Conservation (phyloP, 2,113 vertebrate genomes). For the Macquaria ambigua region DNA sequence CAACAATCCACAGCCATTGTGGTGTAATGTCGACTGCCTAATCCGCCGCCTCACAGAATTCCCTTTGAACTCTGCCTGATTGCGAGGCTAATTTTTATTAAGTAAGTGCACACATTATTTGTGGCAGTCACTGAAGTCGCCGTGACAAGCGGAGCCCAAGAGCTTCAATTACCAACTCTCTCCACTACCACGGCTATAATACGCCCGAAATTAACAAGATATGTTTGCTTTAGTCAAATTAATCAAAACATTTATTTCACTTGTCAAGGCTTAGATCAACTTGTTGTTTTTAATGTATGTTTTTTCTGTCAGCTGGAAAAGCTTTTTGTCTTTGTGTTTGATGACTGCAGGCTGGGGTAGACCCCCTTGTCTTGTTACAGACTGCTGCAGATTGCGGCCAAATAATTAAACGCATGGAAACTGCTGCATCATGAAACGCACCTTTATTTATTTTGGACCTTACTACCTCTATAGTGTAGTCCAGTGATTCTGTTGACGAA, state of each 20-base stretch:
- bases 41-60: conserved; percentile 48
- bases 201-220: conserved; percentile 89
- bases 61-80: conserved; percentile 68
- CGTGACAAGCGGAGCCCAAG: conserved; percentile 80
- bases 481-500: not conserved
- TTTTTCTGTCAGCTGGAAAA: conserved; percentile 26
- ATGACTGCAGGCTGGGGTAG: not conserved
- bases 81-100: conserved; percentile 74
- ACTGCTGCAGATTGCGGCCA: not conserved
- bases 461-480: too few species aligned
- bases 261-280: conserved; percentile 89
- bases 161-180: conserved; percentile 85
- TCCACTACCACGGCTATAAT: conserved; percentile 87
- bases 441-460: not conserved
- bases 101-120: conserved; percentile 63
- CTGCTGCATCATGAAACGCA: not conserved
- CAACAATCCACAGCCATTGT: conserved; percentile 43
- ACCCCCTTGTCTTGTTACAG: conserved; percentile 4
- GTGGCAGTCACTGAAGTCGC: conserved; percentile 63
- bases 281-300: conserved; percentile 76
- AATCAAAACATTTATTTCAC: conserved; percentile 91
- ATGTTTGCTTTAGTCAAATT: conserved; percentile 92
- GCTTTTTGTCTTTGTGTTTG: conserved; percentile 19
- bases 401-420: conserved; percentile 7
- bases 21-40: conserved; percentile 27